Conservation (phyloP, 2,113 vertebrate genomes). For the Microtus richardsoni region DNA sequence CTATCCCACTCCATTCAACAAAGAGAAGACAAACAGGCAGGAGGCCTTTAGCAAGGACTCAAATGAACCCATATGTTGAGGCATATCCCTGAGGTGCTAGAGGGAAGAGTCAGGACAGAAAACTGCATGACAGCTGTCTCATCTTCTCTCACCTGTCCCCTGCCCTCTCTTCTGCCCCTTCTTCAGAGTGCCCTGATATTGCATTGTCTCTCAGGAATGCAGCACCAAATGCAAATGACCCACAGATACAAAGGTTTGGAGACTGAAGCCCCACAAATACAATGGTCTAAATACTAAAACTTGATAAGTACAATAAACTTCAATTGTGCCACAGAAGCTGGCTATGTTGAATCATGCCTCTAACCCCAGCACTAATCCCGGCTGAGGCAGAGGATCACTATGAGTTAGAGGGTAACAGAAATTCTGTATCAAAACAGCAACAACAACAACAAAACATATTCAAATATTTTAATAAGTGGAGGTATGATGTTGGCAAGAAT, state of each 20-base stretch:
- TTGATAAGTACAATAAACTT: no score
- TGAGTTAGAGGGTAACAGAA: background rate
- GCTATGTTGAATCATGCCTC: background rate
- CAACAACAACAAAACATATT: background rate
- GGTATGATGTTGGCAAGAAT: background rate
- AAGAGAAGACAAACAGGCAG: background rate
- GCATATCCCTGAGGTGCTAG: background rate
- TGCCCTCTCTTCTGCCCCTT: background rate
- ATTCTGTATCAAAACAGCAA: background rate
- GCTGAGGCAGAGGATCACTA: background rate
- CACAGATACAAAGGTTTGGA: background rate
- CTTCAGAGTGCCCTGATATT: background rate
- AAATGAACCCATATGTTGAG: background rate
- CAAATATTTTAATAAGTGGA: background rate
- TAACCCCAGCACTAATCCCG: background rate
- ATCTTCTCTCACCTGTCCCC: background rate
- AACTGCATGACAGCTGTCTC: background rate
- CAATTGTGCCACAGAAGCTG: no score
- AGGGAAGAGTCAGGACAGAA: background rate
- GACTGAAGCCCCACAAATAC: background rate
- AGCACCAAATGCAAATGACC: background rate
- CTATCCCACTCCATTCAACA: background rate
- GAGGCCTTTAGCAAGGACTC: constrained; percentile 29
- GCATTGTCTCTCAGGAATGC: background rate
- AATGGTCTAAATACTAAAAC: background rate